Base-by-base conservation (phyloP, 1,140 invertebrate species). In the Leptinotarsa texana region DNA sequence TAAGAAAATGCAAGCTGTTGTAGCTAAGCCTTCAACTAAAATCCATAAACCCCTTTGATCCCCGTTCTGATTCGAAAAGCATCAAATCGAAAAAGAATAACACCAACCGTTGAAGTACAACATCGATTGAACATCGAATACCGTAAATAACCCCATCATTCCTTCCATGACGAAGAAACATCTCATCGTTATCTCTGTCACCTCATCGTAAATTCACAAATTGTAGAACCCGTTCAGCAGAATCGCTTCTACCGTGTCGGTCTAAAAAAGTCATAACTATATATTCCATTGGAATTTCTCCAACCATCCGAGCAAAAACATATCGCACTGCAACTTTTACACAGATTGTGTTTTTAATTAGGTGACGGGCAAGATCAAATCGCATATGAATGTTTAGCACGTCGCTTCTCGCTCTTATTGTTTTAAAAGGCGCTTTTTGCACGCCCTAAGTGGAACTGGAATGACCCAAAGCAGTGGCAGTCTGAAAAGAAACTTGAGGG, bases 341-440 rank as follows among this genome's bases (percentile, higher is more conserved):
- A 77, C 76, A 77, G 69, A 71, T 72, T 63, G 76, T 75, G 76
- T 77, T 75, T 73, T 74, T 77, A 77, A 77, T 77, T 77, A 77
- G 76, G 76, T 75, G 76, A 77, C 73, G 69, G 61, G 66, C 73
- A 33, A 75, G 73, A 77, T 77, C 69, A 66, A 67, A 77, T 77
- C 73, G 63, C 73, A 77, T 77, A 75, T 77, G 76, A 77, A 77
- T 77, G 76, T 77, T 77, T 77, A 75, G 76, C 76, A 77, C 75
- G 73, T 77, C 69, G 67, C 61, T 48, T 18, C 21, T 73, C 47
- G 69, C 73, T 77, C 73, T 77, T 72, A 77, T 77, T 77, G 76
- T 77, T 75, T 72, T 33, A 42, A 68, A 67, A 74, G 71, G 21
- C 21, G n/a, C 67, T 77, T 77, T 77, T 77, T 77, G 65, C 51